Conservation (phyloP, 23 tunicate species). For the Oikopleura dioica region DNA sequence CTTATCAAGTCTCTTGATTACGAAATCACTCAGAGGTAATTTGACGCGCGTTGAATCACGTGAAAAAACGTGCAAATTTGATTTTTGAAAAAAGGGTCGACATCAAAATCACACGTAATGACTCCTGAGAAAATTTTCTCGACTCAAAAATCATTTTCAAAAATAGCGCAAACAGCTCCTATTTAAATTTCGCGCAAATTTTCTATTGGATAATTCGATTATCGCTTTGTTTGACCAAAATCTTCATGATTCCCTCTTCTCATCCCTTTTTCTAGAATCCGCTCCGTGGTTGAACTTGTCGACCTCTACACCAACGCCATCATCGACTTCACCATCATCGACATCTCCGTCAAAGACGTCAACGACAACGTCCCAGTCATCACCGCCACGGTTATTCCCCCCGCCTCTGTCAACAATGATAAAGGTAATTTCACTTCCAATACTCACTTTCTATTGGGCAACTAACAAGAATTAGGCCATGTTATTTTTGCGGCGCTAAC, state of each 20-base stretch:
- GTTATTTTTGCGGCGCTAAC: too few relatives aligned
- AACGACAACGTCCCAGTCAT: background rate
- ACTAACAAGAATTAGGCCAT: too few relatives aligned
- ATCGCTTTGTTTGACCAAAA: too few relatives aligned
- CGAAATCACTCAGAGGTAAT: background rate
- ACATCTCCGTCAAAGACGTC: background rate
- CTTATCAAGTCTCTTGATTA: background rate
- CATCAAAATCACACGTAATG: too few relatives aligned
- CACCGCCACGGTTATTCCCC: background rate
- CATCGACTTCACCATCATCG: background rate
- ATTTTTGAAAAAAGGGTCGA: too few relatives aligned
- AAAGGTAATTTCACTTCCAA: background rate
- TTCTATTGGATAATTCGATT: background rate
- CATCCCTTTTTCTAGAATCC: background rate
- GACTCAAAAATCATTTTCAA: too few relatives aligned
- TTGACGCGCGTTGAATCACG: background rate
- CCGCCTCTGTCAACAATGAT: background rate
- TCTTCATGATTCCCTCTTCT: background rate
- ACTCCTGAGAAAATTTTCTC: background rate
- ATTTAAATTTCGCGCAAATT: background rate
- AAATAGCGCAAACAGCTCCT: background rate
- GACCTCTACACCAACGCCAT: background rate
- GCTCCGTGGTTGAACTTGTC: background rate
- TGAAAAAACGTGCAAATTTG: background rate
- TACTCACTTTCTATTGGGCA: too few relatives aligned